phyloP scores from a whole-genome alignment of 2,113 vertebrate genomes.

The Tachuris rubrigastra region DNA sequence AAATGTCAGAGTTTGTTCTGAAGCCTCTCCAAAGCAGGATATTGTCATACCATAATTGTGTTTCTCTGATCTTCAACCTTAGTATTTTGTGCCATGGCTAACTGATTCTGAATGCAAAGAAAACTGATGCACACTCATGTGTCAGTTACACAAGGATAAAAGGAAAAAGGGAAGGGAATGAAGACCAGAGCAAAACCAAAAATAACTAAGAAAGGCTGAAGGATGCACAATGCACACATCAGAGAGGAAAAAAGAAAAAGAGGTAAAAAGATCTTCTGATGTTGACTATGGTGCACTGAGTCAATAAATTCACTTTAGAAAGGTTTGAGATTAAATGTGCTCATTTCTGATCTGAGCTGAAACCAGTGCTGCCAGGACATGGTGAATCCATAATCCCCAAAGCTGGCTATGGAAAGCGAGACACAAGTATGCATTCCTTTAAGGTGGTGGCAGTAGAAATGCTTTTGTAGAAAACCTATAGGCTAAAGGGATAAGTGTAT shows the following conservation, averaged over 20 bases:
- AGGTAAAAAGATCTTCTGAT: not conserved
- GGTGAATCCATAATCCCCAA: not conserved
- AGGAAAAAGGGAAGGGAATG: not conserved
- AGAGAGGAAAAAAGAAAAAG: not conserved
- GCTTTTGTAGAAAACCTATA: not conserved
- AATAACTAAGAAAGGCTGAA: not conserved
- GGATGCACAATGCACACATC: not conserved
- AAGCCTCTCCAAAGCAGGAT: constrained; percentile 1
- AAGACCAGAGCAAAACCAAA: not conserved
- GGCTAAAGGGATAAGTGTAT: not conserved
- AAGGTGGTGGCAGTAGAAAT: not conserved
- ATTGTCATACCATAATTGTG: not conserved
- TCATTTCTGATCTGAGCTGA: not conserved
- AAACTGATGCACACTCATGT: not conserved
- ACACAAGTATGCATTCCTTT: not conserved
- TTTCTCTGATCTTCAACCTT: not conserved
- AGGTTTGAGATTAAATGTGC: not conserved
- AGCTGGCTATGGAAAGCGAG: not conserved
- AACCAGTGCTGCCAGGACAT: not conserved
- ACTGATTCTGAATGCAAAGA: not conserved
- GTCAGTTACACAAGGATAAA: not conserved
- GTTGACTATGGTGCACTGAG: not conserved
- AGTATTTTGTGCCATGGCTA: not conserved
- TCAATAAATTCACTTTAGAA: not conserved
- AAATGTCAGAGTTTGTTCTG: not conserved